Evolutionary conservation across 2,888 invertebrate genomes (phyloP).

Genomic region (Euproctis similis): DNA sequence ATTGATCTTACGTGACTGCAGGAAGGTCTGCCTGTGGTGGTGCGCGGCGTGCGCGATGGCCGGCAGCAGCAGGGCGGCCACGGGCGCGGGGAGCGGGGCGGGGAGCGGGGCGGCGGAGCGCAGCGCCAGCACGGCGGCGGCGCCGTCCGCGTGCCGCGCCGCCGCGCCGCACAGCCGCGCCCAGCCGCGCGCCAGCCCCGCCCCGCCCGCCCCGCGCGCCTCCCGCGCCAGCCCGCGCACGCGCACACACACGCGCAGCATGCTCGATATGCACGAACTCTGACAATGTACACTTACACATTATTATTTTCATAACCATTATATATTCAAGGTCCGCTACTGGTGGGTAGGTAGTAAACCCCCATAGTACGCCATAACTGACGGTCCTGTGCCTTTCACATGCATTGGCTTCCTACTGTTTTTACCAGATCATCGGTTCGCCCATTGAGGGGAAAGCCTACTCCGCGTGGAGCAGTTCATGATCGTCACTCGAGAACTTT

Average conservation of each 20-base stretch:
- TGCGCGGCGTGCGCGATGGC: slow-evolving; percentile 58
- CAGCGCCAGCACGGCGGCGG: slow-evolving; percentile 30
- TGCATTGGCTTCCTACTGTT: too few species aligned
- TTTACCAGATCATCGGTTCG: too few species aligned
- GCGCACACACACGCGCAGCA: slow-evolving; percentile 37
- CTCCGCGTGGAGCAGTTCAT: too few species aligned
- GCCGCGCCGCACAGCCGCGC: slow-evolving; percentile 26
- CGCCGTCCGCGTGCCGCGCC: slow-evolving; percentile 26
- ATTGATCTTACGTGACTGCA: slow-evolving; percentile 50
- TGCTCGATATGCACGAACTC: slow-evolving; percentile 41
- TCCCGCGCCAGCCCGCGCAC: slow-evolving; percentile 14
- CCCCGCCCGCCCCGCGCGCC: slow-evolving; percentile 8
- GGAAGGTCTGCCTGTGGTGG: slow-evolving; percentile 40
- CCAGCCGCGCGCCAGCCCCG: slow-evolving; percentile 19
- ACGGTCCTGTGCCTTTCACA: too few species aligned
- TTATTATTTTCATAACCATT: too few species aligned
- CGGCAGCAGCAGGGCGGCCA: slow-evolving; percentile 39
- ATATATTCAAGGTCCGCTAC: too few species aligned
- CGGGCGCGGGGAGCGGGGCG: slow-evolving; percentile 23
- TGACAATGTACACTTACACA: too few species aligned
- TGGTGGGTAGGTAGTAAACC: too few species aligned
- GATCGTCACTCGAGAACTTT: too few species aligned
- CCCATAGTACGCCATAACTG: too few species aligned
- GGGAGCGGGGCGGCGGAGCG: slow-evolving; percentile 21
- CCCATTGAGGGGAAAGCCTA: too few species aligned